phyloP scores from a whole-genome alignment of 2,797 vertebrate genomes.

The Muscicapa comitata region DNA sequence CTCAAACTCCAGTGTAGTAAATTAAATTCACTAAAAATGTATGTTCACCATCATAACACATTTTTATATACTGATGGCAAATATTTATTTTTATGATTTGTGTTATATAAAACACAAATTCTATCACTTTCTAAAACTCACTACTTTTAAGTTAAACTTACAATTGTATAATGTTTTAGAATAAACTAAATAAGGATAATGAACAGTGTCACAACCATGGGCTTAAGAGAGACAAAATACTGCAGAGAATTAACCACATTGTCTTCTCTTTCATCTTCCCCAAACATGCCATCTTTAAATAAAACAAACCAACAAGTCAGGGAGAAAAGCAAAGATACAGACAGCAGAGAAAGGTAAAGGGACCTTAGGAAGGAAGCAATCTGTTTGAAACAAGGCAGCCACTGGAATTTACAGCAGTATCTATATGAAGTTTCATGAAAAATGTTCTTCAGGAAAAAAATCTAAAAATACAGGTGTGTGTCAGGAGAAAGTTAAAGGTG shows the following conservation, averaged over 20 bases:
- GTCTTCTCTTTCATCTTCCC: background rate
- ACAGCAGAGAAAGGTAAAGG: background rate
- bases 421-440: background rate
- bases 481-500: background rate
- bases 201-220: background rate
- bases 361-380: background rate
- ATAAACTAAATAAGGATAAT: background rate
- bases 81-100: background rate
- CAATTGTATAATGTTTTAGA: background rate
- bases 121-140: background rate
- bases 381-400: background rate
- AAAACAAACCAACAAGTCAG: background rate
- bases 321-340: background rate
- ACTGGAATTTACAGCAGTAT: background rate
- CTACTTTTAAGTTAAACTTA: background rate
- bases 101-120: background rate
- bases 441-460: rapidly evolving
- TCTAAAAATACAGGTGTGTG: background rate
- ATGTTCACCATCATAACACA: background rate
- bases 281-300: background rate
- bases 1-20: background rate
- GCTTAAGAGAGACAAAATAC: background rate
- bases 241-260: background rate
- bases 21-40: background rate
- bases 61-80: background rate